Conservation (phyloP, 2,888 invertebrate genomes). For the Biston betularia region DNA sequence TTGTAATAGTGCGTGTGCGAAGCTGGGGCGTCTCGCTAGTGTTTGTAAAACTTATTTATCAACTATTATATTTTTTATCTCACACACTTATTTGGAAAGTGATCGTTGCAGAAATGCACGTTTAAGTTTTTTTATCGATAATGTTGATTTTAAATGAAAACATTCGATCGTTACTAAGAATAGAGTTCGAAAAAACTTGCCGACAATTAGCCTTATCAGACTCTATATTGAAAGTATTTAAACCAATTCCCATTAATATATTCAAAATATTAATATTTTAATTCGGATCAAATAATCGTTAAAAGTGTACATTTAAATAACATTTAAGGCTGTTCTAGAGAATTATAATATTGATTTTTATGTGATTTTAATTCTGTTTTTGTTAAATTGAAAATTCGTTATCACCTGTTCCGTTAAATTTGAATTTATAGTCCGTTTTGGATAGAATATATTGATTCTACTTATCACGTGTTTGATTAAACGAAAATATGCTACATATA, state of each 20-base stretch:
- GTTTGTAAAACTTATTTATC: too few species aligned
- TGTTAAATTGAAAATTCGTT: constrained; percentile 36
- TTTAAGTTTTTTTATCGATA: too few species aligned
- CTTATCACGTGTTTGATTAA: constrained; percentile 40
- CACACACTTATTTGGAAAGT: too few species aligned
- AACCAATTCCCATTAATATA: constrained; percentile 16
- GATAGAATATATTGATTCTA: constrained; percentile 39
- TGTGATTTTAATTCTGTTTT: constrained; percentile 35
- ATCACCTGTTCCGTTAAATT: constrained; percentile 46
- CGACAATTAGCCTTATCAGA: constrained; percentile 5
- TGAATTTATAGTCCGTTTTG: constrained; percentile 40
- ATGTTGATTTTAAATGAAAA: too few species aligned
- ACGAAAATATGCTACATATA: constrained; percentile 18
- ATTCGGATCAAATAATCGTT: constrained; percentile 26
- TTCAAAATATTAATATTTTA: constrained; percentile 6
- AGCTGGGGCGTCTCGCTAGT: too few species aligned
- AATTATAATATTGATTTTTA: constrained; percentile 27
- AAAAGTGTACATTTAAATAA: constrained; percentile 25
- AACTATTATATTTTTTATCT: too few species aligned
- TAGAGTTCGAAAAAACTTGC: not conserved
- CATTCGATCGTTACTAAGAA: too few species aligned
- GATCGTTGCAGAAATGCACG: too few species aligned
- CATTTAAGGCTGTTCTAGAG: constrained; percentile 11
- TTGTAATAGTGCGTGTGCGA: too few species aligned
- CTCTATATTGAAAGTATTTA: constrained; percentile 9